These are phyloP conservation scores for Dendrolimus pini DNA, from an alignment of 2,888 invertebrate species.

Conservation along the genomic window DNA sequence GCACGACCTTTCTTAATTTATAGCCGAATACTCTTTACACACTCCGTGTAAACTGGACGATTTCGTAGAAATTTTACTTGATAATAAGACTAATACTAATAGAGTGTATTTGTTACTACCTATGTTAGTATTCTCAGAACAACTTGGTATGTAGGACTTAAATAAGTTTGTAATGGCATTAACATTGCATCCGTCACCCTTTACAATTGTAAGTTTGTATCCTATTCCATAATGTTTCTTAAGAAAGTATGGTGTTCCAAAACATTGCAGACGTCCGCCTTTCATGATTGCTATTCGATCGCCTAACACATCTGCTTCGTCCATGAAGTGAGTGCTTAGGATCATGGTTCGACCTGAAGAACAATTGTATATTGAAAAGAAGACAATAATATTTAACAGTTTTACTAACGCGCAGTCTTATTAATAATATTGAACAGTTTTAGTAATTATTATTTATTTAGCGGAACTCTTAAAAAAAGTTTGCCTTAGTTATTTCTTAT, in stretches of 20 bases:
- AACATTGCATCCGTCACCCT: conserved; percentile 45
- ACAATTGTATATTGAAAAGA: no score
- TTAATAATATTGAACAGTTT: no score
- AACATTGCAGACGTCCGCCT: conserved; percentile 87
- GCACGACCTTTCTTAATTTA: no score
- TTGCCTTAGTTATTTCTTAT: no score
- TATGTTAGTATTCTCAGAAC: conserved; percentile 82
- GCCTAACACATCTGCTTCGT: conserved; percentile 91
- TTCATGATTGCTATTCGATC: conserved; percentile 94
- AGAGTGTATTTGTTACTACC: conserved; percentile 41
- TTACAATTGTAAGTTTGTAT: conserved; percentile 83
- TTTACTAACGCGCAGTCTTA: no score
- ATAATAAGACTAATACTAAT: neutral
- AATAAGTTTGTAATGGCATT: conserved; percentile 74
- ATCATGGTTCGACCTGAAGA: conserved; percentile 83
- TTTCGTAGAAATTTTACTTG: no score
- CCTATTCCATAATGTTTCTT: conserved; percentile 92
- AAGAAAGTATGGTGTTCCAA: conserved; percentile 87
- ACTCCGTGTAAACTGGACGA: no score
- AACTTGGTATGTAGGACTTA: conserved; percentile 78
- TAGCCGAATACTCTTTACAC: no score
- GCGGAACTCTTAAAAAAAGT: no score
- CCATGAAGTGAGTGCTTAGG: conserved; percentile 92
- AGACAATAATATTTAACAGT: no score
- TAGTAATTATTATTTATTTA: no score